Conservation (phyloP, 2,797 vertebrate species). For the Sebastes matsubarae region DNA sequence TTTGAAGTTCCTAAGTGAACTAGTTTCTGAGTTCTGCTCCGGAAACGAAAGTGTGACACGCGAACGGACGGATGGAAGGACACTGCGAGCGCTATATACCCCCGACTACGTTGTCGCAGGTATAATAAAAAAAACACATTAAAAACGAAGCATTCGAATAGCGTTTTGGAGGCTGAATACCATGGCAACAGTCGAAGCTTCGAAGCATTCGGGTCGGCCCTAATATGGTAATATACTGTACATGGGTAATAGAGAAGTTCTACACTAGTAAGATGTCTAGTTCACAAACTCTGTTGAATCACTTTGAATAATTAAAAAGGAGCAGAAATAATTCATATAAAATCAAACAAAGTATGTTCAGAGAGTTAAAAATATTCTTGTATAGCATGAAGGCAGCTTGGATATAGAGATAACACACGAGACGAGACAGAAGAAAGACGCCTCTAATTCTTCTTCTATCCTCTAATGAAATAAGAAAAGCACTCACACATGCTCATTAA, state of each 20-base stretch:
- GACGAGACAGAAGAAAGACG: neutral
- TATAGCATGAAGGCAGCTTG: neutral
- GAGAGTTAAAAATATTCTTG: neutral
- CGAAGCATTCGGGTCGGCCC: too few species aligned
- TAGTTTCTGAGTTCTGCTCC: too few species aligned
- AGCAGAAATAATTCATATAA: conserved; percentile 22
- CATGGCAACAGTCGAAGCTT: too few species aligned
- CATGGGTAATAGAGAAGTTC: neutral
- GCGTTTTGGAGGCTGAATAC: too few species aligned
- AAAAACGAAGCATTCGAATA: too few species aligned
- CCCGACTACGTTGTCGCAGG: too few species aligned
- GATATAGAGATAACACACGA: neutral
- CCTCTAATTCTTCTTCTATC: conserved; percentile 4
- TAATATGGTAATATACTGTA: neutral
- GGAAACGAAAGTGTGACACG: too few species aligned
- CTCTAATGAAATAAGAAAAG: conserved; percentile 24
- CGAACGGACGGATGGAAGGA: too few species aligned
- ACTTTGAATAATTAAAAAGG: conserved; percentile 13
- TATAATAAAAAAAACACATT: too few species aligned
- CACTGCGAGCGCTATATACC: too few species aligned
- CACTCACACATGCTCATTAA: neutral
- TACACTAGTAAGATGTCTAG: neutral
- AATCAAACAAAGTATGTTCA: conserved; percentile 1
- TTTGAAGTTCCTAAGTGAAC: too few species aligned
- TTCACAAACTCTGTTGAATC: conserved; percentile 1